Percentiles rank a stretch among this genome's conserved stretches.
Conservation (phyloP, 2,113 vertebrate genomes). For the Otocyon megalotis region DNA sequence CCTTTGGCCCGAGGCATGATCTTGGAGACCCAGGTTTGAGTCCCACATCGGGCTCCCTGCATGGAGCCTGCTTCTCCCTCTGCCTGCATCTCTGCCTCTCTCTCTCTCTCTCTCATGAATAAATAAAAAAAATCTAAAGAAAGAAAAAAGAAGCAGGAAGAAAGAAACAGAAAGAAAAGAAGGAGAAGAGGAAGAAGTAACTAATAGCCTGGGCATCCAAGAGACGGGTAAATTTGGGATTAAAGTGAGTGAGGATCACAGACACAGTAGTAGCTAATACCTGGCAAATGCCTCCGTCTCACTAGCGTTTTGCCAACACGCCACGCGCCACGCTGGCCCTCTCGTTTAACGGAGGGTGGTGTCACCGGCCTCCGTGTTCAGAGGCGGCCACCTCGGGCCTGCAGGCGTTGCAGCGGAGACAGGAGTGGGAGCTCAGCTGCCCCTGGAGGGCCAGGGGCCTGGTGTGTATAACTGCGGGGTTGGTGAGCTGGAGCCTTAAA, state of each 20-base stretch:
- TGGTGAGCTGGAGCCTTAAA: background rate
- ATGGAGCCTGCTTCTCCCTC: no score
- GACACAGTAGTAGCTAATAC: background rate
- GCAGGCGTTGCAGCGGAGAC: background rate
- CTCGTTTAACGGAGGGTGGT: background rate
- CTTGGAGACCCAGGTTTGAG: rapidly evolving
- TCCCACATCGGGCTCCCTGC: no score
- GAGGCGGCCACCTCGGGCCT: background rate
- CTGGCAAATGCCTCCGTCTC: background rate
- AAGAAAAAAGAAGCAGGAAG: rapidly evolving
- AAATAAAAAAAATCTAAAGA: no score
- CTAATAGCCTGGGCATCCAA: background rate
- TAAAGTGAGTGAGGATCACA: background rate
- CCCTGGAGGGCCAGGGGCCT: background rate
- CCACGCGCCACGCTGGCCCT: background rate
- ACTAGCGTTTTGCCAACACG: background rate
- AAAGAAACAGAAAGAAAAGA: rapidly evolving
- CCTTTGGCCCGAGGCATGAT: no score
- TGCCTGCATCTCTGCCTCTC: no score
- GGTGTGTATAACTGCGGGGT: background rate
- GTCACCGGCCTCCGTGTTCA: background rate
- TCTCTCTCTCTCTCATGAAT: no score
- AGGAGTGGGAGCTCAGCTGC: background rate
- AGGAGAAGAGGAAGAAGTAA: background rate
- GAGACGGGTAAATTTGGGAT: background rate